Evolutionary conservation across 2,888 invertebrate species (phyloP).

Genomic region (Dryobota labecula): DNA sequence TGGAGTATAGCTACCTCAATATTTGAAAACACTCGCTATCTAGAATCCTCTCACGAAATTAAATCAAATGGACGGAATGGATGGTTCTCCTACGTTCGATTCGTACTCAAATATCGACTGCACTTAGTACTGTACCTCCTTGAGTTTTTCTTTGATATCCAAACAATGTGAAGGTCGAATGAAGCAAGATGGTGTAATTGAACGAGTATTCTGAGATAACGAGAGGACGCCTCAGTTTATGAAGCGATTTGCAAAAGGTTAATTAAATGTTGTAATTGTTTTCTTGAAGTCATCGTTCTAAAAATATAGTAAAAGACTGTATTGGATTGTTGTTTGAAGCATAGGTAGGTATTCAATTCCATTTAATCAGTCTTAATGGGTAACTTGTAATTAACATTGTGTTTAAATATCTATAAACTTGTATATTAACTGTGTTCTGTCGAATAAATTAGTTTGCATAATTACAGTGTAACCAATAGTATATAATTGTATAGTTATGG

Average conservation of each 20-base stretch:
- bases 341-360: neutral
- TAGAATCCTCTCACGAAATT: conserved; percentile 1
- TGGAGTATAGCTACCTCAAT: conserved; percentile 32
- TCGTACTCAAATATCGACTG: conserved; percentile 3
- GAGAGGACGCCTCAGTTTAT: conserved; percentile 11
- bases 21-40: conserved; percentile 1
- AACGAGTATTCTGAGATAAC: conserved; percentile 35
- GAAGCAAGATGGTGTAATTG: conserved; percentile 30
- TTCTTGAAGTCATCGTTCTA: conserved; percentile 6
- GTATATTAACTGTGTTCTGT: neutral
- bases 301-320: neutral
- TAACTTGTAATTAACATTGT: neutral
- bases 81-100: neutral
- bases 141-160: conserved; percentile 31
- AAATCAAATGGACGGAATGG: neutral
- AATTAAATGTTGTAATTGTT: conserved; percentile 25
- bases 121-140: conserved; percentile 17
- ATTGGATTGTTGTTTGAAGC: no score
- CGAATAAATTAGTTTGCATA: neutral
- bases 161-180: conserved; percentile 47
- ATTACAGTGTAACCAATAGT: neutral
- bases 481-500: neutral
- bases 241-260: conserved; percentile 26
- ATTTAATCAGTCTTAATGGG: neutral
- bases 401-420: neutral